Conservation (phyloP, 1,140 invertebrate species). For the Theocolax elegans region DNA sequence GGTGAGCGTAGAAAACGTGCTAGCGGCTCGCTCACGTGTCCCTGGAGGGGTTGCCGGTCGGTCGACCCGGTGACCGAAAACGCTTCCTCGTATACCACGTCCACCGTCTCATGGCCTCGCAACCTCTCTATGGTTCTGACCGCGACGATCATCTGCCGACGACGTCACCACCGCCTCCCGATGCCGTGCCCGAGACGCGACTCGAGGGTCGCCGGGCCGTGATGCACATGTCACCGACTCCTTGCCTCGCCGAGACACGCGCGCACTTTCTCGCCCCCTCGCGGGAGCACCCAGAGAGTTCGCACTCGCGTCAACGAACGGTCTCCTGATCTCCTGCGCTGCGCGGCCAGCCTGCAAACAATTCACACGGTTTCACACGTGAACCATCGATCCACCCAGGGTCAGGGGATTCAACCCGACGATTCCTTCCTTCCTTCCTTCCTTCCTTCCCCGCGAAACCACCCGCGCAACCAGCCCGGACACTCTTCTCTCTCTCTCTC, state of each 20-base stretch:
- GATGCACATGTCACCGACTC: conserved; percentile 24
- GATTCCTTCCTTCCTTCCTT: too few species aligned
- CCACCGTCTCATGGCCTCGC: neutral
- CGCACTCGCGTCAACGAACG: neutral
- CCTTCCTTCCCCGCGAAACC: too few species aligned
- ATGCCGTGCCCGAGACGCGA: neutral
- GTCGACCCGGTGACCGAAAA: too few species aligned
- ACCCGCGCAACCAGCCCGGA: too few species aligned
- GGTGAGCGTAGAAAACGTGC: neutral
- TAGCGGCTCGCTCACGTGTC: neutral
- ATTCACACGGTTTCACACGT: too few species aligned
- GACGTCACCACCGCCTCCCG: neutral
- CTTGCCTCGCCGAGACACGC: too few species aligned
- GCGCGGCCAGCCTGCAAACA: neutral
- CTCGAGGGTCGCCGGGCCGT: neutral
- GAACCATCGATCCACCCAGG: too few species aligned
- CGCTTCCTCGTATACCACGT: too few species aligned
- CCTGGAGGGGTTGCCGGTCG: too few species aligned
- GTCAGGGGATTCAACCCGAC: too few species aligned
- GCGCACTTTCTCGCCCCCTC: neutral
- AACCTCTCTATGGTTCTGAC: neutral
- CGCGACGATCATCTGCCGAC: neutral
- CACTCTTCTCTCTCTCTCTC: too few species aligned
- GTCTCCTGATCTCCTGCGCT: neutral
- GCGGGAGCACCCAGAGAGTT: neutral